Percentiles rank a stretch among this genome's conserved stretches.
phyloP scores from a whole-genome alignment of 2,113 vertebrate genomes.

The Aix galericulata region DNA sequence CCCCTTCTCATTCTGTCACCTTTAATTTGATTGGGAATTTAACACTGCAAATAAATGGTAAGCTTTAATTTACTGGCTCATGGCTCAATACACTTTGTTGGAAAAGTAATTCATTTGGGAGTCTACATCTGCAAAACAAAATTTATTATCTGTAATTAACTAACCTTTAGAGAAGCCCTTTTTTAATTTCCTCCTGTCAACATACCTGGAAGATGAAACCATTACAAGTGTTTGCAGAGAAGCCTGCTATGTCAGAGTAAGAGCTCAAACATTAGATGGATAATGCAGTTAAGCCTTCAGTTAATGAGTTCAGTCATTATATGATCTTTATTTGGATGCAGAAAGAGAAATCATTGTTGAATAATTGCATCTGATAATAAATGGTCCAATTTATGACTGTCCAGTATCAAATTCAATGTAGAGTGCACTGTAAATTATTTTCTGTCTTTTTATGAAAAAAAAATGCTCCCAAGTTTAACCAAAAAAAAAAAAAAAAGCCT shows the following conservation, averaged over 20 bases:
- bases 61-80: slow-evolving; percentile 49
- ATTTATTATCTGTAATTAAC: slow-evolving; percentile 66
- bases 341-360: neutral
- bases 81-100: neutral
- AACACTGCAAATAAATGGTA: slow-evolving; percentile 48
- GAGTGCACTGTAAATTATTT: neutral
- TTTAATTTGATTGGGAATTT: slow-evolving; percentile 61
- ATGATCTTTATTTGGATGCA: neutral
- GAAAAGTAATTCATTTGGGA: slow-evolving; percentile 58
- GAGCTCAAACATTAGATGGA: neutral
- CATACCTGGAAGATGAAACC: neutral
- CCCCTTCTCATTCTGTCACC: slow-evolving; percentile 18
- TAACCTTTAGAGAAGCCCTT: slow-evolving; percentile 56
- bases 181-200: slow-evolving; percentile 59
- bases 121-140: slow-evolving; percentile 52
- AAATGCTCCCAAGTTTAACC: neutral
- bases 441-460: neutral
- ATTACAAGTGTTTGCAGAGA: slow-evolving; percentile 30
- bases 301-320: slow-evolving; percentile 4
- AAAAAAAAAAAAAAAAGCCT: neutral
- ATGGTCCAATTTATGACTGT: neutral
- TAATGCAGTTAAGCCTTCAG: neutral
- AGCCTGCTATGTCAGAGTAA: neutral
- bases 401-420: neutral
- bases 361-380: neutral